A percentile compares a stretch with the other conserved stretches of the same genome.
These are phyloP conservation scores for Sinosuthora webbiana DNA, from an alignment of 2,113 vertebrate genomes.

Conservation along the genomic window DNA sequence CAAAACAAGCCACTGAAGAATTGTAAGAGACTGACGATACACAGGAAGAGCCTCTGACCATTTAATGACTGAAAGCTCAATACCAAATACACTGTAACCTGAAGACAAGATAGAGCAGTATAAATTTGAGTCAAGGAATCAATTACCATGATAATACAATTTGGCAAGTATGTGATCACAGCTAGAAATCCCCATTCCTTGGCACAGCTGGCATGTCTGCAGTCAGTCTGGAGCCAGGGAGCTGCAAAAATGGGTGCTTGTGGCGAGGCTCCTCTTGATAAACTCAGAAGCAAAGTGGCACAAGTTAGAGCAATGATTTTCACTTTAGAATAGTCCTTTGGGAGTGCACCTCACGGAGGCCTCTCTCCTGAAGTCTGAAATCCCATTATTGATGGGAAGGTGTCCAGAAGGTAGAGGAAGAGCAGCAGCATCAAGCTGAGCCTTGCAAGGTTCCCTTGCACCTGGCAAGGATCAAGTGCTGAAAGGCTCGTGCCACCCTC, in stretches of 20 bases:
- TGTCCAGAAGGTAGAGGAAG: neutral
- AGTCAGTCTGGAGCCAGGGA: neutral
- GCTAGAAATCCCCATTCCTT: neutral
- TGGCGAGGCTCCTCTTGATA: neutral
- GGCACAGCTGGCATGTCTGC: neutral
- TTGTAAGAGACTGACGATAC: neutral
- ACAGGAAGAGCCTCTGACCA: neutral
- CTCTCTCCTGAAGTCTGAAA: neutral
- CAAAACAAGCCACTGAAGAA: neutral
- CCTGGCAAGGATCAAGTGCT: conserved; percentile 2
- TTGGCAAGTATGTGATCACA: neutral
- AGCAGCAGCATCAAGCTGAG: neutral
- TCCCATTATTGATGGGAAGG: neutral
- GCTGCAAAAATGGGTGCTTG: neutral
- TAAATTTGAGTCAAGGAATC: neutral
- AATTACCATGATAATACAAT: neutral
- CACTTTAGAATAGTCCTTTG: neutral
- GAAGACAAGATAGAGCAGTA: neutral
- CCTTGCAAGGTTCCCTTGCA: neutral
- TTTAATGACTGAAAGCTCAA: neutral
- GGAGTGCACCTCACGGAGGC: neutral
- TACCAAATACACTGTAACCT: neutral
- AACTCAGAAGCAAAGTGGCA: neutral
- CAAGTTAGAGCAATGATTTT: neutral
- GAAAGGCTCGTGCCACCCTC: neutral